Conservation (phyloP, 2,888 invertebrate species). For the Emmelina monodactyla region DNA sequence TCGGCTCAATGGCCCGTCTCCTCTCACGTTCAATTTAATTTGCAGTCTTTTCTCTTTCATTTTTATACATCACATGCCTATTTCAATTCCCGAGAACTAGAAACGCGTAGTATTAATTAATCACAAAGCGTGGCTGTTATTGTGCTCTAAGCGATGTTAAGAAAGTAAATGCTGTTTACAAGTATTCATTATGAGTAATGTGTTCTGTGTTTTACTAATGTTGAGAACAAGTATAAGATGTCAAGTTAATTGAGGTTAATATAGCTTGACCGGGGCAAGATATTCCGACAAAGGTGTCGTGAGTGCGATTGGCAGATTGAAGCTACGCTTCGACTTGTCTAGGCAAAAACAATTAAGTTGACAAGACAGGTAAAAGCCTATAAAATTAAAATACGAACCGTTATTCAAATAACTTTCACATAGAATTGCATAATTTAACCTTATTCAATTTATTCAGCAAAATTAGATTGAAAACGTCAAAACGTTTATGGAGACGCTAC, state of each 20-base stretch:
- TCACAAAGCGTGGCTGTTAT: neutral
- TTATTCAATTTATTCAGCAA: too few species aligned
- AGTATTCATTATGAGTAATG: slow-evolving; percentile 44
- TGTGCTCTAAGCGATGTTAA: slow-evolving; percentile 18
- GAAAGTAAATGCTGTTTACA: slow-evolving; percentile 45
- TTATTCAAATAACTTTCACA: too few species aligned
- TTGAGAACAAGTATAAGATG: slow-evolving; percentile 32
- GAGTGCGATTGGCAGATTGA: slow-evolving; percentile 29
- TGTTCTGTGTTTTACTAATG: slow-evolving; percentile 39
- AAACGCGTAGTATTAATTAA: neutral
- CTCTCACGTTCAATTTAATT: slow-evolving; percentile 55
- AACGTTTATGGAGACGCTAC: too few species aligned
- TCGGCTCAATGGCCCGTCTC: slow-evolving; percentile 50
- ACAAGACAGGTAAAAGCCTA: too few species aligned
- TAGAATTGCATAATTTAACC: too few species aligned
- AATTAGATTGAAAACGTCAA: too few species aligned
- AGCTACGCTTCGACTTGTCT: too few species aligned
- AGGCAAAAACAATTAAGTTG: slow-evolving; percentile 31
- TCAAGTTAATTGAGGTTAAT: slow-evolving; percentile 45
- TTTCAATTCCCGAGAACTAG: neutral
- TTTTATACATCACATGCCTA: neutral
- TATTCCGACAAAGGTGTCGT: slow-evolving; percentile 43
- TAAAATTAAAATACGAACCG: too few species aligned
- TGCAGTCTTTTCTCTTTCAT: slow-evolving; percentile 60
- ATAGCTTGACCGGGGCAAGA: slow-evolving; percentile 37